Percentiles rank a stretch among this genome's conserved stretches.
Conservation (phyloP, 2,797 vertebrate genomes). For the Limosa lapponica region DNA sequence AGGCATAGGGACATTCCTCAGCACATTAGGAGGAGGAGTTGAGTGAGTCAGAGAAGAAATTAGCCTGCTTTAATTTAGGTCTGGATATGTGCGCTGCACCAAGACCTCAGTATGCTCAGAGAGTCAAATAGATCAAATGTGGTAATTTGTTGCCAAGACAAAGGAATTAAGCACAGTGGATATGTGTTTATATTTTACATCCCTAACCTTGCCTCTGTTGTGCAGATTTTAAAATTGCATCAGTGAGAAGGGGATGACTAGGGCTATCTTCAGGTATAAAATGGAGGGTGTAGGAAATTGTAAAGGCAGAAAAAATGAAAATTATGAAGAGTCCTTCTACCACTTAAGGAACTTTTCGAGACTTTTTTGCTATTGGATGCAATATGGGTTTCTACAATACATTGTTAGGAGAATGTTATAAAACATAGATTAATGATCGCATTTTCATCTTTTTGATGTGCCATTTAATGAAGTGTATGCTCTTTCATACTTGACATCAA, state of each 20-base stretch:
- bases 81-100: rapidly evolving
- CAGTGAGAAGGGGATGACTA: background rate
- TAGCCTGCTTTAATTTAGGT: background rate
- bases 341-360: background rate
- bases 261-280: background rate
- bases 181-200: background rate
- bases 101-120: background rate
- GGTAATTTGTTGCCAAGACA: background rate
- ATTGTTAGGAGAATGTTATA: constrained; percentile 67
- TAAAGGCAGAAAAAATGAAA: constrained; percentile 24
- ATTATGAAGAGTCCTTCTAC: constrained; percentile 9
- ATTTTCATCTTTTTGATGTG: constrained; percentile 80
- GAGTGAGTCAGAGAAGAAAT: background rate
- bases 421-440: constrained; percentile 79
- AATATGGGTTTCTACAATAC: constrained; percentile 50
- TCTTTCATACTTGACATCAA: constrained; percentile 78
- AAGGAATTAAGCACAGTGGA: background rate
- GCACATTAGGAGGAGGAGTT: background rate
- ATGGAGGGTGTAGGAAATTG: background rate
- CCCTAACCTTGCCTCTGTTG: background rate
- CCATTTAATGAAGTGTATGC: constrained; percentile 77
- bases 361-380: constrained; percentile 48
- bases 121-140: background rate
- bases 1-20: background rate
- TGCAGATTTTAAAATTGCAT: background rate